phyloP scores from a whole-genome alignment of 2,113 vertebrate species.

The Apteryx owenii region DNA sequence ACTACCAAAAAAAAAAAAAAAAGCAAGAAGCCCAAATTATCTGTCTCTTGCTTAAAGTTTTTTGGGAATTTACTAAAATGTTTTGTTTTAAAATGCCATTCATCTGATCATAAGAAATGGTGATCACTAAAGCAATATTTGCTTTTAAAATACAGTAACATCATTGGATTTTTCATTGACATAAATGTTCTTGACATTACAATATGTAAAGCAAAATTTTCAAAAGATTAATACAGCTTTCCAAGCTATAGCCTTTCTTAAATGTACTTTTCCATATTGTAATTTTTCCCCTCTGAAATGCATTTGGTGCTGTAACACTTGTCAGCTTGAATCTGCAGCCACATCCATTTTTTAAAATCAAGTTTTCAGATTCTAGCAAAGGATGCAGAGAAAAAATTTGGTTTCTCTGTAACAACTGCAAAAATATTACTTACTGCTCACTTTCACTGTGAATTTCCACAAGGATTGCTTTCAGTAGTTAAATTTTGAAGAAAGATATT shows the following conservation, averaged over 20 bases:
- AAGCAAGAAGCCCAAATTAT: background rate
- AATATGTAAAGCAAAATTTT: background rate
- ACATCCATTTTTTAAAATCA: conserved; percentile 6
- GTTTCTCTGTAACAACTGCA: background rate
- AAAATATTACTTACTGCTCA: background rate
- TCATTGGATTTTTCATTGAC: conserved; percentile 34
- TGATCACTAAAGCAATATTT: background rate
- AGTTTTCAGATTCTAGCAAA: background rate
- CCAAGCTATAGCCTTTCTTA: background rate
- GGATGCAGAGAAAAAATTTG: background rate
- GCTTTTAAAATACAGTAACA: background rate
- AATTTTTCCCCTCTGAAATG: background rate
- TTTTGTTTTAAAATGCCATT: background rate
- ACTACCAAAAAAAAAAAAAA: no score
- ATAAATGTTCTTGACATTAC: background rate
- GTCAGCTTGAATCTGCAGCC: conserved; percentile 37
- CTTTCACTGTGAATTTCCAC: background rate
- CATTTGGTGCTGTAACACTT: background rate
- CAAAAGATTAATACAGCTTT: background rate
- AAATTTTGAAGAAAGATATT: background rate
- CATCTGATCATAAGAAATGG: background rate
- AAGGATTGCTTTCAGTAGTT: background rate
- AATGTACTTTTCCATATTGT: conserved; percentile 2
- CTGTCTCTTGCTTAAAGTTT: background rate
- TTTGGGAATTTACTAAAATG: background rate